Base-by-base conservation (phyloP, 2,888 invertebrate genomes). In the Caenorhabditis sp. region DNA sequence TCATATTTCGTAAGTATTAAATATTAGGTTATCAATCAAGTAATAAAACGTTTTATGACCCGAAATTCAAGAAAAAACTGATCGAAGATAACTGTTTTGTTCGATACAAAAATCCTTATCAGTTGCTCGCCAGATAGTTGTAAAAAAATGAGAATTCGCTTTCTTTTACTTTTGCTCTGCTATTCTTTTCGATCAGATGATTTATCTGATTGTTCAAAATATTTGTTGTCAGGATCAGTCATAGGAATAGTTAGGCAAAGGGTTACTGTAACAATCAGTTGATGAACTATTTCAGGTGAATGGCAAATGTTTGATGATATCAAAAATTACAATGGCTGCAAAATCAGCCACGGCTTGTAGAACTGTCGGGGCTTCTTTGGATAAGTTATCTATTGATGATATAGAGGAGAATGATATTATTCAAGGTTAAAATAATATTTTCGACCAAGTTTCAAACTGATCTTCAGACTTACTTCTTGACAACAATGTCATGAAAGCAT, bases 231-330 rank as follows among this genome's bases (percentile, higher is more conserved):
- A 17, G 43, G 43, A 43, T 43, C 43, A 43, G 3, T 43, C 3
- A 12, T 43, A 3, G 43, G 43, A 43, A 43, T 43, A 43, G 43
- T 43, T 43, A 17, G 43, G 12, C 43, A 14, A 43, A 3, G 5
- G 12, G 14, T 14, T 3, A 14, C 31, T 26, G n/a, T 26, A 58
- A 58, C 14, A 17, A 36, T 57, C 2, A 17, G 5, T 1, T 4
- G n/a, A 14, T 58, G 1, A n/a, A 21, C 12, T 14, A 4, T 61
- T 62, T 27, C 23, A 68, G 68, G 31, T 68, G 14, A 59, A 63
- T 25, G 68, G 68, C 43, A 68, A 68, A 49, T 68, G 68, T 31
- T 10, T 68, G 12, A 59, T 43, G 5, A 58, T 59, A 0, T 59
- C 63, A 0, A 59, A 20, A 7, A 8, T 3, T 2, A 0, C 59